Evolutionary conservation across 2,113 vertebrate genomes (phyloP).

Genomic region (Ciconia stormi): DNA sequence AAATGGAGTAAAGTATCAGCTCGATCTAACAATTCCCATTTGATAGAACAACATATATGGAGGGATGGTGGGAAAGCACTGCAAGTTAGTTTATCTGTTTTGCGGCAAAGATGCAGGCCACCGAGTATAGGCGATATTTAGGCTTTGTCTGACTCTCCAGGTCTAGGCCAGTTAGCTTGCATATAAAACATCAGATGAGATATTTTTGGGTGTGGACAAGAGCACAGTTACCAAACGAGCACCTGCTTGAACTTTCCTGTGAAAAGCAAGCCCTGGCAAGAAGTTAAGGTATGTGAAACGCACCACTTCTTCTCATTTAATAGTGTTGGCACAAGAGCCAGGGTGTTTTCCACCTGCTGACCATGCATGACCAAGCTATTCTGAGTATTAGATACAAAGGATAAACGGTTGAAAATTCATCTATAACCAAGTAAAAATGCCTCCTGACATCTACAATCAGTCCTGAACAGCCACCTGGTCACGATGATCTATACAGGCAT

Average conservation of each 20-base stretch:
- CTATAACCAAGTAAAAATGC: neutral
- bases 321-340: neutral
- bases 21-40: rapidly evolving
- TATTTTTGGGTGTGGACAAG: neutral
- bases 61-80: neutral
- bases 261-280: neutral
- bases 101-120: neutral
- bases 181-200: neutral
- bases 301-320: neutral
- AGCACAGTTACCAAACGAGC: neutral
- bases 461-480: neutral
- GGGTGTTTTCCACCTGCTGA: neutral
- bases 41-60: neutral
- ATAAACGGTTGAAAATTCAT: neutral
- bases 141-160: neutral
- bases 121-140: neutral
- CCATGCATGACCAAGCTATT: neutral
- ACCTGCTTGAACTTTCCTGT: neutral
- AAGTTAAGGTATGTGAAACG: neutral
- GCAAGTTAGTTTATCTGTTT: neutral
- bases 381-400: neutral
- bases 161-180: neutral
- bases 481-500: neutral
- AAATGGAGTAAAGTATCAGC: neutral
- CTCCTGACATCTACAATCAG: neutral